These are phyloP conservation scores for Dipus sagitta DNA, from an alignment of 2,797 vertebrate genomes.

Conservation along the genomic window DNA sequence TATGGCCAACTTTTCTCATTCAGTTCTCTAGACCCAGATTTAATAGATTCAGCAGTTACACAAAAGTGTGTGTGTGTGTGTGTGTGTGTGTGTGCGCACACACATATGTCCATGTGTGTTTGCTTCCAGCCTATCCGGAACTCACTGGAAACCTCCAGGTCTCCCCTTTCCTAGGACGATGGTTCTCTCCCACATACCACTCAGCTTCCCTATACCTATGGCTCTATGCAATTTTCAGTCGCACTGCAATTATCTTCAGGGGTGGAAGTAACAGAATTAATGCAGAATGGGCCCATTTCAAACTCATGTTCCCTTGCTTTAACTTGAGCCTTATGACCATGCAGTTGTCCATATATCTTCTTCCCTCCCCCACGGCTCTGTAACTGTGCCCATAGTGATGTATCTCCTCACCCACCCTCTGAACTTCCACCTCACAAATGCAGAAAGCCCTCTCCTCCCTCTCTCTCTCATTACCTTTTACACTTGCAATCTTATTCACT, in stretches of 20 bases:
- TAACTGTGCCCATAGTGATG: background rate
- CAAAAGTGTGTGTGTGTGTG: background rate
- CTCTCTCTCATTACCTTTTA: background rate
- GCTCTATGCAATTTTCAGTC: background rate
- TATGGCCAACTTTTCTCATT: background rate
- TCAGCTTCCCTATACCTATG: background rate
- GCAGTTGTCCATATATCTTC: too few species aligned
- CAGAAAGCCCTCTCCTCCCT: too few species aligned
- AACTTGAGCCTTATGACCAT: background rate
- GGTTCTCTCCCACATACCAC: background rate
- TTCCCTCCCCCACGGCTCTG: background rate
- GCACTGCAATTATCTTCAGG: background rate
- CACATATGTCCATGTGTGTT: background rate
- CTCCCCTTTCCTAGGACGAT: background rate
- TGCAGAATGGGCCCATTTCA: background rate
- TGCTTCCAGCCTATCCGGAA: background rate
- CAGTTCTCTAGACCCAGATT: background rate
- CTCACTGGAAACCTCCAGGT: background rate
- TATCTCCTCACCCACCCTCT: background rate
- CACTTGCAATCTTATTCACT: background rate
- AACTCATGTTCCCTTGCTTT: background rate
- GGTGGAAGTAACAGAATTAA: background rate
- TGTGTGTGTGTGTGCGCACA: background rate
- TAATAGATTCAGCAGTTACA: background rate
- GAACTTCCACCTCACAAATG: background rate